Evolutionary conservation across 2,113 vertebrate species (phyloP), one percentile per base, ranked within the genome.

Genomic region (Corythornis cristatus): DNA sequence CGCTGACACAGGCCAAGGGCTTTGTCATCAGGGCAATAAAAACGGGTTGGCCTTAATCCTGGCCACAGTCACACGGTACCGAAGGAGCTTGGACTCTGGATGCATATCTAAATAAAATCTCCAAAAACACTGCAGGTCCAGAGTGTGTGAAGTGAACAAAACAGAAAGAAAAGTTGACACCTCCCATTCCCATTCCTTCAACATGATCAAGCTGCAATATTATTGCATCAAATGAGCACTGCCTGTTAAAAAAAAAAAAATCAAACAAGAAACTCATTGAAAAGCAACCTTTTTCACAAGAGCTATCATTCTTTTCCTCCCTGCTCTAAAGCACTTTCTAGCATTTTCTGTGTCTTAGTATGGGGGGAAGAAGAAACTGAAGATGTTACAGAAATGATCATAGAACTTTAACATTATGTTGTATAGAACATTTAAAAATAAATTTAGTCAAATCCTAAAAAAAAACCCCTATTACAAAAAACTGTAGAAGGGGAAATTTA

Each of bases 61-160:
- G 48, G 35, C 29, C 0, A 0, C 29, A 42, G 11, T 25, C 33
- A 2, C 33, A 33, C 10, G 19, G 42, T 0, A 8, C 46, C 85
- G 48, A 91, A 51, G 8, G 31, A 88, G 35, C 42, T 66, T 23
- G 10, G 37, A 28, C 20, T 8, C 50, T 12, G 15, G 2, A 1
- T 0, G 0, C 4, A 6, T 12, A 56, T 9, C 66, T 17, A 35
- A 68, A 22, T 12, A 23, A 4, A 5, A 31, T 22, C 43, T 74
- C 48, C 18, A 19, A 51, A 64, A 43, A 1, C 9, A 7, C 17
- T 50, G 6, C 6, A 37, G 5, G 17, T 64, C 19, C 21, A 37
- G 76, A 72, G 66, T 3, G 18, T 5, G 56, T 14, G 40, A 21
- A 35, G 67, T 5, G 13, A 74, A 64, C 7, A 71, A 64, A 83